These are phyloP conservation scores for Papilio machaon DNA, from an alignment of 1,140 invertebrate species.

Conservation along the genomic window DNA sequence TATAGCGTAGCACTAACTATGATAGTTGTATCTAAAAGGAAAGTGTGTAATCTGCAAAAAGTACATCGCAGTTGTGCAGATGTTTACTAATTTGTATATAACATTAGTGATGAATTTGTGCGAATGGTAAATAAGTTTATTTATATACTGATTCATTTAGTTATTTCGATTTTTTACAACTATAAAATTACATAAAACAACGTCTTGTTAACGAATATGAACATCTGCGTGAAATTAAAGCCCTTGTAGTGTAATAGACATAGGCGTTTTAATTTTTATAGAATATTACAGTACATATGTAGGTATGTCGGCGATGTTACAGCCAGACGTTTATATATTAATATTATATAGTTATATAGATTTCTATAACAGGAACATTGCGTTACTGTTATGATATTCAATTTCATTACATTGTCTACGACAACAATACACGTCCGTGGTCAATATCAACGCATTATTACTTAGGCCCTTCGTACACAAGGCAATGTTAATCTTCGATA, in stretches of 20 bases:
- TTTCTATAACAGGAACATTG: slow-evolving; percentile 6
- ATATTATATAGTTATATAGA: not conserved
- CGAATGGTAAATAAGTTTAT: not conserved
- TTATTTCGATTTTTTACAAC: too few relatives aligned
- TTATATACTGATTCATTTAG: not conserved
- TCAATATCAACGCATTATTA: not conserved
- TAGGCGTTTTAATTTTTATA: too few relatives aligned
- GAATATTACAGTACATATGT: not conserved
- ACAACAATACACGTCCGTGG: slow-evolving; percentile 15
- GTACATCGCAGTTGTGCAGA: not conserved
- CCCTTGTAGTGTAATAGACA: too few relatives aligned
- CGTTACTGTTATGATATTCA: slow-evolving; percentile 1
- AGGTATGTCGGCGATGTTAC: not conserved
- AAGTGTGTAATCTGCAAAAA: not conserved
- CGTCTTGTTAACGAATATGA: too few relatives aligned
- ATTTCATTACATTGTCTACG: slow-evolving; percentile 9
- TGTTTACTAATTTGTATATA: not conserved
- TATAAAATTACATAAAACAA: too few relatives aligned
- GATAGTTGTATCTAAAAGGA: not conserved
- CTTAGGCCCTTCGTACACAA: not conserved
- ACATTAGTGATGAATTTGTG: not conserved
- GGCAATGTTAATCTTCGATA: too few relatives aligned
- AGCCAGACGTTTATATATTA: not conserved
- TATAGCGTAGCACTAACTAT: slow-evolving; percentile 12
- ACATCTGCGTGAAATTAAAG: not conserved